Evolutionary conservation across 2,888 invertebrate genomes (phyloP).

Genomic region (Sphinx pinastri): DNA sequence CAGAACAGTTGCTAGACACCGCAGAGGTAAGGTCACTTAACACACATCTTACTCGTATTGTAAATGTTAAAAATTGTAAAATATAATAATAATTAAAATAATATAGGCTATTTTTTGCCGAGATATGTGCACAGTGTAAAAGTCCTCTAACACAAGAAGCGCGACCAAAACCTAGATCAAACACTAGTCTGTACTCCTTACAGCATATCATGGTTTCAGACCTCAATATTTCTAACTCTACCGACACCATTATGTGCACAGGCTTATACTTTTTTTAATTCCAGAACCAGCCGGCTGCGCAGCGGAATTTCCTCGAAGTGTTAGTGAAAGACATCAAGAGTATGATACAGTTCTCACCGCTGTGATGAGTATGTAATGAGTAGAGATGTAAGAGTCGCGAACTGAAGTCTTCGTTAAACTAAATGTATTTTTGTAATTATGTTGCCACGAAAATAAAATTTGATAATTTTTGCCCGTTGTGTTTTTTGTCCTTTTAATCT

Average conservation of each 20-base stretch:
- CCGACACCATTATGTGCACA: too few species aligned
- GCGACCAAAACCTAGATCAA: too few species aligned
- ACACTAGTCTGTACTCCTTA: too few species aligned
- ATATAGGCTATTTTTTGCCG: too few species aligned
- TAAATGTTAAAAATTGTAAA: not conserved
- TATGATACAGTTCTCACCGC: constrained; percentile 90
- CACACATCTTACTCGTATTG: not conserved
- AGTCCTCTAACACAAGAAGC: too few species aligned
- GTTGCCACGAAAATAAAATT: constrained; percentile 40
- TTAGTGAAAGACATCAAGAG: constrained; percentile 91
- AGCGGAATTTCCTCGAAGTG: constrained; percentile 89
- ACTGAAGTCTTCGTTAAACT: not conserved
- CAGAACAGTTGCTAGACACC: constrained; percentile 88
- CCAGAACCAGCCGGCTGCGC: constrained; percentile 85
- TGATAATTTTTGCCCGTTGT: constrained; percentile 25
- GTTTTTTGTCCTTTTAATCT: not conserved
- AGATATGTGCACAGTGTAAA: too few species aligned
- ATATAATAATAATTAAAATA: not conserved
- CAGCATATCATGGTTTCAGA: too few species aligned
- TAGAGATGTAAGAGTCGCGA: not conserved
- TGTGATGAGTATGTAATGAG: constrained; percentile 45
- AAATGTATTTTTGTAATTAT: constrained; percentile 29
- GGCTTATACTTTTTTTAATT: not conserved
- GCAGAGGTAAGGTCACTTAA: constrained; percentile 76
- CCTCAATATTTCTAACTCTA: too few species aligned